Evolutionary conservation across 2,113 vertebrate species (phyloP), one percentile per base, ranked within the genome.

Genomic region (Phodopus roborovskii): DNA sequence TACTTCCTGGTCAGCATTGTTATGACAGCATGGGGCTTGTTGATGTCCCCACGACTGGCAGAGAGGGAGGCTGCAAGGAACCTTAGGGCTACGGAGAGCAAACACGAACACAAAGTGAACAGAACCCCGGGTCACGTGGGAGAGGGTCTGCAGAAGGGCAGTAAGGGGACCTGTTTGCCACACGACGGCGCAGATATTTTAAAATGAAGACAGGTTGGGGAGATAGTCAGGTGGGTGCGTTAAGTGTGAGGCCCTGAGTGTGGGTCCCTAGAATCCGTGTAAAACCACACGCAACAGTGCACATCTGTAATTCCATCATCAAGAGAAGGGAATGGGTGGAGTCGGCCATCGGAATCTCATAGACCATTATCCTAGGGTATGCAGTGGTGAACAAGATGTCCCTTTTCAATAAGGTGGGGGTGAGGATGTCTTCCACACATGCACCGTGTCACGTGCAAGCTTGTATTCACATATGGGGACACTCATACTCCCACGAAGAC

Each of bases 11-110:
- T 28, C 19, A 0, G 33, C 33, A 5, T 1, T 22, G 64, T 74
- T 48, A 62, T 0, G 1, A 33, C 33, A 5, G 9, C 2, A 4
- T 20, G 15, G 2, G 39, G 60, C 5, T 68, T 73, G 7, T 58
- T 9, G 0, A 20, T 1, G n/a, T 50, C 90, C 71, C 4, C 66
- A 1, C 7, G 26, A 39, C 7, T 45, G 36, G 8, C 0, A 60
- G 30, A 60, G 50, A 74, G 53, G 50, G 50, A 74, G 12, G 6
- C 0, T 0, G 0, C 0, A 3, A n/a, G 62, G 13, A 9, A 2
- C 12, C 28, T 8, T 68, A 1, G 24, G 30, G 7, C 0, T 11
- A n/a, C 1, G 53, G 16, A 33, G 17, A 42, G 12, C 15, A 5
- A 56, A 58, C 64, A 36, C 28, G 36, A 79, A 39, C 12, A 4